A percentile compares a stretch with the other conserved stretches of the same genome.
Conservation (phyloP, 2,797 vertebrate species). For the Ataeniobius toweri region DNA sequence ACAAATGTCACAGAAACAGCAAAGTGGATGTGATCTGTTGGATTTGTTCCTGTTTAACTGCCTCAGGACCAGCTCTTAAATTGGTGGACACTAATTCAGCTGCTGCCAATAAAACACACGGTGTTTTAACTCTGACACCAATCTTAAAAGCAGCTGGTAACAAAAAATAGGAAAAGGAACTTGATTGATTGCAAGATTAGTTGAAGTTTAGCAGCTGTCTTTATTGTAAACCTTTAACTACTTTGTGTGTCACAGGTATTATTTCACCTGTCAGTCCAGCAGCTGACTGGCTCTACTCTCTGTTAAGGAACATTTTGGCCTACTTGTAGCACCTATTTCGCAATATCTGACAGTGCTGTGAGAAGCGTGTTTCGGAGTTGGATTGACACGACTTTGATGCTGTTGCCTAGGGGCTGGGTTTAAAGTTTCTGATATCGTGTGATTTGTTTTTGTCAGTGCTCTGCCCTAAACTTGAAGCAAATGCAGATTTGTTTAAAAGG, state of each 20-base stretch:
- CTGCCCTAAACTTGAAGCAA: background rate
- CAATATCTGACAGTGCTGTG: background rate
- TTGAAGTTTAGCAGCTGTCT: slow-evolving; percentile 9
- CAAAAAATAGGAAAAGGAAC: slow-evolving; percentile 6
- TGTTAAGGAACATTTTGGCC: background rate
- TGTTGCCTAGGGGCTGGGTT: background rate
- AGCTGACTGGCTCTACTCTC: background rate
- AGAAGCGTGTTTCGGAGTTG: background rate
- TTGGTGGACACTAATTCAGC: slow-evolving; percentile 1
- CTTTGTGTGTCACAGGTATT: slow-evolving; percentile 10
- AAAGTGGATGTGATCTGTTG: slow-evolving; percentile 9
- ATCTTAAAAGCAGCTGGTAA: slow-evolving; percentile 17
- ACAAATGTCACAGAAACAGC: slow-evolving; percentile 38
- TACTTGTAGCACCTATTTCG: background rate
- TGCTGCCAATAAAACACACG: background rate
- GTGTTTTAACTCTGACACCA: slow-evolving; percentile 1
- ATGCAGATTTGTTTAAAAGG: background rate
- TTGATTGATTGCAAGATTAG: slow-evolving; percentile 37
- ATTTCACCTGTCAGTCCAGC: slow-evolving; percentile 3
- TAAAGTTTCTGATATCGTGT: background rate
- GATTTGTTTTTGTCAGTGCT: slow-evolving; percentile 4
- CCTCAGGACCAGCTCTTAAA: background rate
- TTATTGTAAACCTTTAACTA: slow-evolving; percentile 17
- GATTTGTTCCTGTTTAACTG: background rate
- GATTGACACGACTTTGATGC: slow-evolving; percentile 1